These are phyloP conservation scores for Drosophila sulfurigaster DNA, from an alignment of 1,140 invertebrate genomes.

Conservation along the genomic window DNA sequence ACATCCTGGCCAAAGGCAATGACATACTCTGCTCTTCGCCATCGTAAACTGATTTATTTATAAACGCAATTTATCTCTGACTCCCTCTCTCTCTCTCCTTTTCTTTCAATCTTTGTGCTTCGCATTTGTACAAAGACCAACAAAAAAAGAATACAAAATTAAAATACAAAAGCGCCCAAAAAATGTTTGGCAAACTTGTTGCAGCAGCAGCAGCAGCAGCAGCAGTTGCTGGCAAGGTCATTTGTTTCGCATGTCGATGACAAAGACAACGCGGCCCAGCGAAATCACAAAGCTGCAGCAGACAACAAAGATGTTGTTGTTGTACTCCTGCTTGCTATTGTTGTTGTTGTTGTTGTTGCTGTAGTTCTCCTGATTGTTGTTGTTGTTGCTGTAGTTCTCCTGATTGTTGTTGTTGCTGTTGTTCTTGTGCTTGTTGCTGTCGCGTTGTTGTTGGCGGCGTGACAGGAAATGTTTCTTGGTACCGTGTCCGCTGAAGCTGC, in stretches of 20 bases:
- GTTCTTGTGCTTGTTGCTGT: slow-evolving; percentile 6
- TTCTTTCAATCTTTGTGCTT: slow-evolving; percentile 47
- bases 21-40: slow-evolving; percentile 17
- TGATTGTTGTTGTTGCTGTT: slow-evolving; percentile 26
- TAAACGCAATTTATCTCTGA: slow-evolving; percentile 77
- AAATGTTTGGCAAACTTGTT: slow-evolving; percentile 81
- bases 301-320: slow-evolving; percentile 54
- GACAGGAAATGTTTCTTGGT: slow-evolving; percentile 73
- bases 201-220: slow-evolving; percentile 28
- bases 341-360: slow-evolving; percentile 31
- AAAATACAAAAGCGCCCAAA: slow-evolving; percentile 68
- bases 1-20: slow-evolving; percentile 58
- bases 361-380: neutral
- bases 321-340: slow-evolving; percentile 17
- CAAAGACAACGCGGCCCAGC: slow-evolving; percentile 62
- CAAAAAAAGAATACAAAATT: slow-evolving; percentile 29
- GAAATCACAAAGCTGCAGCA: slow-evolving; percentile 31
- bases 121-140: slow-evolving; percentile 53
- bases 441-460: slow-evolving; percentile 52
- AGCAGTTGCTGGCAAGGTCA: slow-evolving; percentile 64
- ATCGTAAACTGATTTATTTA: slow-evolving; percentile 76
- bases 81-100: slow-evolving; percentile 10
- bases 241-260: slow-evolving; percentile 78
- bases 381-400: slow-evolving; percentile 35
- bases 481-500: slow-evolving; percentile 27